Percentiles rank a stretch among this genome's conserved stretches.
Conservation (phyloP, 2,888 invertebrate genomes). For the Andrena praecox region DNA sequence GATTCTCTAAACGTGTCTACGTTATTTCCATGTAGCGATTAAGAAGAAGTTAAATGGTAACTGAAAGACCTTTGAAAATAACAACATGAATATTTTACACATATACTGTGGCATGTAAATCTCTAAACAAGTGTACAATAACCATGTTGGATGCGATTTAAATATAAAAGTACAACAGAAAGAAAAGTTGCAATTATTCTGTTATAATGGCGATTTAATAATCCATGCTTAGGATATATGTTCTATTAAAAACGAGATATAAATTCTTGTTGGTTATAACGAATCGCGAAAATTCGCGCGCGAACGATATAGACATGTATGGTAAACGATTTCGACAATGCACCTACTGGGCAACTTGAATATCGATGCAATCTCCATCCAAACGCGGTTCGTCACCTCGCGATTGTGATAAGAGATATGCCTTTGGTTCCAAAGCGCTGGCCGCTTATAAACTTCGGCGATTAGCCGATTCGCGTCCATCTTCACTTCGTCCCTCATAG, state of each 20-base stretch:
- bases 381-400: constrained; percentile 83
- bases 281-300: constrained; percentile 40
- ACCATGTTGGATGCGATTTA: neutral
- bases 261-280: neutral
- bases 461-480: constrained; percentile 84
- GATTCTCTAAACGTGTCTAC: neutral
- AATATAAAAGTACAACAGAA: neutral
- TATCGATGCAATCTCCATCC: constrained; percentile 83
- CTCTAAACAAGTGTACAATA: neutral
- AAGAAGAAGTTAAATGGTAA: neutral
- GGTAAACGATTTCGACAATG: constrained; percentile 48
- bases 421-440: constrained; percentile 84
- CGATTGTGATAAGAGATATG: constrained; percentile 84
- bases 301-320: constrained; percentile 22
- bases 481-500: constrained; percentile 79
- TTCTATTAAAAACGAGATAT: neutral
- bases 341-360: constrained; percentile 82
- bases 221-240: neutral
- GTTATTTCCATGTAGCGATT: neutral
- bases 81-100: neutral
- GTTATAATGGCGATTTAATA: neutral
- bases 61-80: neutral
- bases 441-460: constrained; percentile 82
- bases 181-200: constrained; percentile 9
- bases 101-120: neutral